Evolutionary conservation across 2,113 vertebrate genomes (phyloP).

Genomic region (Carettochelys insculpta): DNA sequence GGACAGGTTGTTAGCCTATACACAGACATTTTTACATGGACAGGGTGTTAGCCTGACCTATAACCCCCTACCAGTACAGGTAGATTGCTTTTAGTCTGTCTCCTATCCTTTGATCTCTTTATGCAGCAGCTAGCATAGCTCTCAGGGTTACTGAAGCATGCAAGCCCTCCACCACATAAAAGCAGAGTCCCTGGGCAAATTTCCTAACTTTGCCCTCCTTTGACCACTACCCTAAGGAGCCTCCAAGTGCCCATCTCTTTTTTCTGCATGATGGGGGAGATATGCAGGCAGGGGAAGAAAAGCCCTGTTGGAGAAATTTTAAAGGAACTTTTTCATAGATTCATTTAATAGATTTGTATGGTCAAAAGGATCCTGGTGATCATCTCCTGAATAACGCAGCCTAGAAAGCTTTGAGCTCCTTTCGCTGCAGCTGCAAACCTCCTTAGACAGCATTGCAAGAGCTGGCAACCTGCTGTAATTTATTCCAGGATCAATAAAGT

Average conservation of each 20-base stretch:
- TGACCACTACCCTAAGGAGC: conserved; percentile 1
- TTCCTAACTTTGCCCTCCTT: conserved; percentile 1
- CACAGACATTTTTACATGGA: background rate
- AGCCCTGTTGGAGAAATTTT: background rate
- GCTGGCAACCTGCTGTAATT: background rate
- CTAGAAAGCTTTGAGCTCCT: background rate
- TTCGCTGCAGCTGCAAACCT: background rate
- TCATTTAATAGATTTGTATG: background rate
- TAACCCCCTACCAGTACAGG: background rate
- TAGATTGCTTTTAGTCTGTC: background rate
- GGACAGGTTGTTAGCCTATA: background rate
- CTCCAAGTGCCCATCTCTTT: background rate
- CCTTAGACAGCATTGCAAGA: accelerated
- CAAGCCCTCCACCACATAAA: background rate
- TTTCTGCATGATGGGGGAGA: background rate
- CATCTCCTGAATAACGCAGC: background rate
- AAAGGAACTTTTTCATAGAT: conserved; percentile 26
- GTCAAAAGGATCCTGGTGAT: background rate
- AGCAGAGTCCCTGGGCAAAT: background rate
- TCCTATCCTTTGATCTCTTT: background rate
- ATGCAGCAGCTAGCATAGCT: background rate
- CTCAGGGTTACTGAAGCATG: background rate
- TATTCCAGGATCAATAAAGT: background rate
- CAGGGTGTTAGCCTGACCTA: background rate
- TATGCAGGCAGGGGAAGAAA: background rate